Base-by-base conservation (phyloP, 2,888 invertebrate genomes). In the Acrocera orbiculus region DNA sequence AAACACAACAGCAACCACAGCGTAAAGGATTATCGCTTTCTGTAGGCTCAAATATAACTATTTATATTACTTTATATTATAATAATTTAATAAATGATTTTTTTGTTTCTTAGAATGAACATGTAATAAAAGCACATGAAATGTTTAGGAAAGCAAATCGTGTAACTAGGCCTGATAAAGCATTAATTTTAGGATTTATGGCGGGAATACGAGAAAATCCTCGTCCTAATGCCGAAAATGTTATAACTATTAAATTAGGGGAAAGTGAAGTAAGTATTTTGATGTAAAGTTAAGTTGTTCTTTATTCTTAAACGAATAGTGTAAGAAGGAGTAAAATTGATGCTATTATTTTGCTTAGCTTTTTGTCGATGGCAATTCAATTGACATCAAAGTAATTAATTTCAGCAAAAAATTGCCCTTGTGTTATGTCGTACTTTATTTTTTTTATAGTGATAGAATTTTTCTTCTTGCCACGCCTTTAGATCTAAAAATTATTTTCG, bases 141-240 rank as follows among this genome's bases (percentile, higher is more conserved):
- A 93, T 96, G 86, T 95, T 96, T 68, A 69, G 82, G 35, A 86
- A 82, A 41, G 92, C 95, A 24, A 95, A 95, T 58, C 81, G 86
- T 52, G 92, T 96, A 33, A 93, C 93, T 4, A 65, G 93, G 44
- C 90, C 92, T 1, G 95, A 96, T 57, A 96, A 96, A 56, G 92
- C 93, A 34, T 77, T 96, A 32, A 96, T 96, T 53, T 69, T 96
- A 20, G 92, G 93, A 43, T 96, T 96, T 53, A 95, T 96, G 90
- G 93, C 93, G 32, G 96, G 95, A n/a, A 83, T 89, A 7, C 73
- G 93, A 61, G 87, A 92, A 53, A 96, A 96, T 60, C 95, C 95
- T 0, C 89, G 92, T 58, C 93, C 93, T n/a, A 85, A 89, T 62
- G 68, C 92, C 39, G 95, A 95, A 50, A 89, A 90, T 61, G 85